Evolutionary conservation across 2,113 vertebrate species (phyloP).

Genomic region (Myotis yumanensis): DNA sequence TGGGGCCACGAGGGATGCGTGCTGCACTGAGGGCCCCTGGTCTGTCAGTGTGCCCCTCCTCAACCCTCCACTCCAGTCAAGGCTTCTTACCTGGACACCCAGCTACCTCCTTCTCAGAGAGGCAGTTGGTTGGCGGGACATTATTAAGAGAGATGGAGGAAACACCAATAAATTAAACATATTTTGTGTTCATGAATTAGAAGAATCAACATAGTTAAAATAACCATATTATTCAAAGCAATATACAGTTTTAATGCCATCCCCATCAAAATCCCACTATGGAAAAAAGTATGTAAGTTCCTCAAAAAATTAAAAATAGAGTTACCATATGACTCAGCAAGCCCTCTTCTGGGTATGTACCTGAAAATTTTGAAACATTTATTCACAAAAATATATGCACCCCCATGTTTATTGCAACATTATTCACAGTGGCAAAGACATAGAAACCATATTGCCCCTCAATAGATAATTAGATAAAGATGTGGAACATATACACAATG

Average conservation of each 20-base stretch:
- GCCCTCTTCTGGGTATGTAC: neutral
- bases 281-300: neutral
- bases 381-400: neutral
- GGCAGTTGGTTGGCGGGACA: no score
- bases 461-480: neutral
- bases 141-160: neutral
- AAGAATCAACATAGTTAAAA: neutral
- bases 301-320: neutral
- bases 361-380: neutral
- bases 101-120: no score
- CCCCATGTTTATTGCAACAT: neutral
- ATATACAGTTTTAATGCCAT: neutral
- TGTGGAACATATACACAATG: neutral
- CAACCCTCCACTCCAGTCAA: slow-evolving; percentile 70
- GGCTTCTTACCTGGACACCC: slow-evolving; percentile 79
- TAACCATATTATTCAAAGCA: neutral
- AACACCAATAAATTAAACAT: neutral
- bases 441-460: neutral
- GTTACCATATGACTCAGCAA: neutral
- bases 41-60: slow-evolving; percentile 74
- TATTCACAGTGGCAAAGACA: neutral
- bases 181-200: neutral
- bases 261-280: neutral
- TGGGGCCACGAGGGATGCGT: slow-evolving; percentile 80
- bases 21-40: slow-evolving; percentile 70